Percentiles rank a stretch among this genome's conserved stretches.
Conservation (phyloP, 1,140 invertebrate species). For the Heliconius himera region DNA sequence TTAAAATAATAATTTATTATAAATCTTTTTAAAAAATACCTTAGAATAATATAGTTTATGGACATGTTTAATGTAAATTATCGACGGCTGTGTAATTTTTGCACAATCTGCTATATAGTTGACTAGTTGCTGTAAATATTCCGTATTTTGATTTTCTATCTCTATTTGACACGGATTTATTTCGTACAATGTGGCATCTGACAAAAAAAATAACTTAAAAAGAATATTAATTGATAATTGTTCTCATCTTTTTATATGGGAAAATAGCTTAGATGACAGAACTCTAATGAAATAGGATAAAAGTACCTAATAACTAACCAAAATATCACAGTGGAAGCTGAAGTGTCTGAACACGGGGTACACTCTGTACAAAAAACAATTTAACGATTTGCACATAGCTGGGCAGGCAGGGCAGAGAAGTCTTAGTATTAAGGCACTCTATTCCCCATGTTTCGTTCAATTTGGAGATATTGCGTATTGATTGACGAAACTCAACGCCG, state of each 20-base stretch:
- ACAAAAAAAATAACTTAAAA: not conserved
- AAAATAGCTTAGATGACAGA: not conserved
- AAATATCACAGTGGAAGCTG: too few relatives aligned
- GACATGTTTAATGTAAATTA: conserved; percentile 34
- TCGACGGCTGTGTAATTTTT: conserved; percentile 31
- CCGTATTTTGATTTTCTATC: conserved; percentile 15
- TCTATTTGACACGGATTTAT: conserved; percentile 28
- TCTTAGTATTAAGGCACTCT: too few relatives aligned
- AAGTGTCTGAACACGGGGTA: too few relatives aligned
- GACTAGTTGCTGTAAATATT: conserved; percentile 29
- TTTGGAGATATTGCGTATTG: too few relatives aligned
- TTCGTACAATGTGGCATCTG: conserved; percentile 38
- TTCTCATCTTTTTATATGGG: not conserved
- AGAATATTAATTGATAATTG: not conserved
- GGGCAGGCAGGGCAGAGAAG: too few relatives aligned
- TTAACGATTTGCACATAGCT: too few relatives aligned
- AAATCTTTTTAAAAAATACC: conserved; percentile 16
- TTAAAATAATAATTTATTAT: too few relatives aligned
- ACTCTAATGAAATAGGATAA: too few relatives aligned
- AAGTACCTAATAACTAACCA: too few relatives aligned
- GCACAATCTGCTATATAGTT: conserved; percentile 25
- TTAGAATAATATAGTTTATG: conserved; percentile 30
- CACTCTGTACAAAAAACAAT: too few relatives aligned
- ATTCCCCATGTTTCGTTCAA: too few relatives aligned
- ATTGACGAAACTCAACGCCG: too few relatives aligned